A percentile compares a stretch with the other conserved stretches of the same genome.
Conservation (phyloP, 2,113 vertebrate species). For the Brachypodius melanocephalos region DNA sequence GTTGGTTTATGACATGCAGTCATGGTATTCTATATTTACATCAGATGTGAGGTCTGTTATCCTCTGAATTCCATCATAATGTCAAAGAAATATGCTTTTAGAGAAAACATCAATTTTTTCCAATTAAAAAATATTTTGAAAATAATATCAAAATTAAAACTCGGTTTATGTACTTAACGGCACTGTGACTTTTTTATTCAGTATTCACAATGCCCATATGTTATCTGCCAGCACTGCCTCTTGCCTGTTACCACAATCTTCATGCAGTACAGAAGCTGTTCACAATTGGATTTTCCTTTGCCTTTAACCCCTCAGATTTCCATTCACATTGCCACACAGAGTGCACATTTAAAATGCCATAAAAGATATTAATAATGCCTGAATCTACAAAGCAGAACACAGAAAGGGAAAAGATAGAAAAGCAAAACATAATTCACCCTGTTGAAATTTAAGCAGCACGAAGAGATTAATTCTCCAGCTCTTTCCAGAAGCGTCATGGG, state of each 20-base stretch:
- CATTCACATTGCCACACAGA: slow-evolving; percentile 19
- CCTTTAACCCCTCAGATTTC: not conserved
- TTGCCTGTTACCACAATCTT: not conserved
- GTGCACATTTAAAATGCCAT: not conserved
- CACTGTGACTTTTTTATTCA: not conserved
- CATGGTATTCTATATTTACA: not conserved
- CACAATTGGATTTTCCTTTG: not conserved
- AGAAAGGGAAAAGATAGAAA: not conserved
- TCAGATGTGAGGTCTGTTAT: not conserved
- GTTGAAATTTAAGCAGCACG: slow-evolving; percentile 27
- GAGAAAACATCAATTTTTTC: not conserved
- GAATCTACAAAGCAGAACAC: slow-evolving; percentile 18
- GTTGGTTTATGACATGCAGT: not conserved
- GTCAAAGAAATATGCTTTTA: not conserved
- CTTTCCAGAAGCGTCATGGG: slow-evolving; percentile 3
- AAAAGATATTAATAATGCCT: slow-evolving; percentile 23
- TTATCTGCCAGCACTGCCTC: not conserved
- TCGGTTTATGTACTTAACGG: not conserved
- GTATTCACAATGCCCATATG: not conserved
- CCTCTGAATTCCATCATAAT: not conserved
- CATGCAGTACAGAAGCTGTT: not conserved
- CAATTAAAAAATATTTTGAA: not conserved
- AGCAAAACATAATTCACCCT: not conserved
- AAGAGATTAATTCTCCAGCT: slow-evolving; percentile 37
- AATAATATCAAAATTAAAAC: not conserved